Evolutionary conservation across 2,113 vertebrate species (phyloP).

Genomic region (Ciconia maguari): DNA sequence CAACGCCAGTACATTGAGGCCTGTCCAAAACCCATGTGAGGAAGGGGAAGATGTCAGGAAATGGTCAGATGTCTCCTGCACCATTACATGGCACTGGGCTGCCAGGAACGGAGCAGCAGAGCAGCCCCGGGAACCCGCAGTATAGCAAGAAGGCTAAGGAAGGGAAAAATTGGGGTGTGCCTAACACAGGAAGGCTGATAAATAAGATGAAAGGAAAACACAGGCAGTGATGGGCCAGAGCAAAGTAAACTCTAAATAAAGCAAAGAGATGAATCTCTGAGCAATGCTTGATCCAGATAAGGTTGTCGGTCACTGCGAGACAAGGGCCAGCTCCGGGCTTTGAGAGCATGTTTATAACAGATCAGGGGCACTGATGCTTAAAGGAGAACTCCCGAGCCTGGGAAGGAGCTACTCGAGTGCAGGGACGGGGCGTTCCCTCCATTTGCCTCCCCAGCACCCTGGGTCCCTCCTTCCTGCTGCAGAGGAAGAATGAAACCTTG

Average conservation of each 20-base stretch:
- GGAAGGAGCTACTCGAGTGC: neutral
- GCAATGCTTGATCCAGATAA: neutral
- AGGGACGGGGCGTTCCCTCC: accelerated
- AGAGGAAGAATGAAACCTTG: neutral
- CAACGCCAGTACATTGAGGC: accelerated
- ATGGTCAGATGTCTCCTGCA: neutral
- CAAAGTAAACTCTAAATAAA: neutral
- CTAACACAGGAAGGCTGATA: neutral
- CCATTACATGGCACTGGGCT: neutral
- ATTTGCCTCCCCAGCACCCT: neutral
- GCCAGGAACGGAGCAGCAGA: neutral
- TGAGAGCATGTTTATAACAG: neutral
- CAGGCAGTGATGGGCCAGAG: neutral
- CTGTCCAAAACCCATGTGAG: neutral
- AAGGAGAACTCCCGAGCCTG: neutral
- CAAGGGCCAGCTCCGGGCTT: neutral
- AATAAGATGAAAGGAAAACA: neutral
- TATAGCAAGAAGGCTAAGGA: neutral
- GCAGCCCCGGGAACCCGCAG: neutral
- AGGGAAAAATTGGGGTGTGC: neutral
- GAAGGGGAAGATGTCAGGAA: neutral
- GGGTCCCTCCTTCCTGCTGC: neutral
- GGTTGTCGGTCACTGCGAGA: neutral
- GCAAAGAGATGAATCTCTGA: neutral
- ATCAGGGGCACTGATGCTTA: neutral